Percentiles rank a stretch among this genome's conserved stretches.
Conservation (phyloP, 2,888 invertebrate species). For the Noctua pronuba region DNA sequence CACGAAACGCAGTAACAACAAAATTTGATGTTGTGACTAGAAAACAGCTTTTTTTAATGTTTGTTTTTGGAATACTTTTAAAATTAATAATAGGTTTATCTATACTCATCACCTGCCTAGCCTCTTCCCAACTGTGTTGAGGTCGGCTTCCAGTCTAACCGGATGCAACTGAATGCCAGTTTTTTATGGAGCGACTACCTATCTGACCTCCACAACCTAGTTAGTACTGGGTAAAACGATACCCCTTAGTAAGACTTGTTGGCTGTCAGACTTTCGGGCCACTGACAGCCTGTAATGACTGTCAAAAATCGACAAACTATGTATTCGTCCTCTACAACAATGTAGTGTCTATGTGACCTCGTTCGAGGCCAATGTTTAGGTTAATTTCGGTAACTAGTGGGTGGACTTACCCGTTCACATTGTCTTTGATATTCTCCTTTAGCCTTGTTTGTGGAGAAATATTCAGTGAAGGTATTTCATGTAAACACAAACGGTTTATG, state of each 20-base stretch:
- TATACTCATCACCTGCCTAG: neutral
- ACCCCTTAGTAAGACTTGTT: no score
- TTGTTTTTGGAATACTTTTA: neutral
- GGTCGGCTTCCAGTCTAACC: no score
- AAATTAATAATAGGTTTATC: neutral
- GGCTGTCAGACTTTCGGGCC: no score
- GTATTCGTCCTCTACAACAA: neutral
- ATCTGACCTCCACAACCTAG: neutral
- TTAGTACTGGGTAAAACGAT: no score
- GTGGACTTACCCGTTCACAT: constrained; percentile 2
- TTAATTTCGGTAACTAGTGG: constrained; percentile 12
- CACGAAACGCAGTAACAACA: constrained; percentile 8
- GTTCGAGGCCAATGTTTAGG: neutral
- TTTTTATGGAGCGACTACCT: neutral
- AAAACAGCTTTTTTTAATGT: neutral
- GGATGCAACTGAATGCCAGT: no score
- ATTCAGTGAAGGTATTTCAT: constrained; percentile 22
- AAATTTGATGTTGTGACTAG: constrained; percentile 8
- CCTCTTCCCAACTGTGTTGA: no score
- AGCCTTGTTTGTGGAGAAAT: neutral
- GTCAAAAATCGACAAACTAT: no score
- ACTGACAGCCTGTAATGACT: no score
- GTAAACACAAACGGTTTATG: neutral
- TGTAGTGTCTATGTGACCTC: neutral
- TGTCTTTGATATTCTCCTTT: constrained; percentile 27